Conservation (phyloP, 2,113 vertebrate genomes). For the Catharus fuscescens region DNA sequence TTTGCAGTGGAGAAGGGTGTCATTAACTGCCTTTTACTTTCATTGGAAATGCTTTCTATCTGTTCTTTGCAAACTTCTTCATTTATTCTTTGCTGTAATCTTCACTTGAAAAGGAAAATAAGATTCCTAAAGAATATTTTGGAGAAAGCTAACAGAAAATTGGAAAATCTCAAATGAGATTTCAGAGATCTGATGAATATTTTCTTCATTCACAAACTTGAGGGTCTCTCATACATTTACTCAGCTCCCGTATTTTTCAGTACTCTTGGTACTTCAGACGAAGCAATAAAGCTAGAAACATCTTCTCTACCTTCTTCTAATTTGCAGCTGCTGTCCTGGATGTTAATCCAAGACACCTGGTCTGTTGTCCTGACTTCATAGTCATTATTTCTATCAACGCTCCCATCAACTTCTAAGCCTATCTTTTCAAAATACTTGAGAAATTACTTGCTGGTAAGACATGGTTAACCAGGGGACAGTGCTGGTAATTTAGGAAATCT, state of each 20-base stretch:
- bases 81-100: neutral
- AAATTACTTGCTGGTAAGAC: neutral
- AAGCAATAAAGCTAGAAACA: neutral
- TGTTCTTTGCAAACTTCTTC: neutral
- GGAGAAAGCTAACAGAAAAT: neutral
- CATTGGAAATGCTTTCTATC: neutral
- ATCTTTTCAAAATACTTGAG: neutral
- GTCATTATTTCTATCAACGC: neutral
- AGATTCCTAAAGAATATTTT: neutral
- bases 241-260: neutral
- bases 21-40: neutral
- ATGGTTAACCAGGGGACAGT: neutral
- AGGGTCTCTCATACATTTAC: neutral
- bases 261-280: neutral
- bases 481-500: neutral
- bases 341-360: neutral
- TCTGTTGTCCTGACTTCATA: neutral
- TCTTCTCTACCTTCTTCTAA: neutral
- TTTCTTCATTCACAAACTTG: neutral
- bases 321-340: neutral
- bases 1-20: neutral
- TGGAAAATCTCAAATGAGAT: neutral
- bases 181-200: neutral
- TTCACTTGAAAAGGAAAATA: neutral
- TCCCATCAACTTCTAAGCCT: neutral